These are phyloP conservation scores for Quadroppia sp. DNA, from an alignment of 2,888 invertebrate species.

Conservation along the genomic window DNA sequence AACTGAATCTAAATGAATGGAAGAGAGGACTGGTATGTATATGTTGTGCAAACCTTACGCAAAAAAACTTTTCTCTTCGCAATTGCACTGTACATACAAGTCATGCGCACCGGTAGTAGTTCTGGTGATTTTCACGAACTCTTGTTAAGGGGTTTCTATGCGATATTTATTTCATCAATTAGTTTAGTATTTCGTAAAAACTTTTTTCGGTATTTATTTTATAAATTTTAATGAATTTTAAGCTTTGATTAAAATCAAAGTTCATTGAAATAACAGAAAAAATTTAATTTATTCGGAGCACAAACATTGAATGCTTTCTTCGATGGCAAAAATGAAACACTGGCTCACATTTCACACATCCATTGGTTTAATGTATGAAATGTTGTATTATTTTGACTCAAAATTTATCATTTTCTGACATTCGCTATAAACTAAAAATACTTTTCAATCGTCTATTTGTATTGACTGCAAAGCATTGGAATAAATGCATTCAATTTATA, in stretches of 20 bases:
- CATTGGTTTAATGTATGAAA: neutral
- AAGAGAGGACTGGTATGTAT: conserved; percentile 5
- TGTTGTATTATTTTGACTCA: conserved; percentile 4
- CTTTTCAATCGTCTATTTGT: neutral
- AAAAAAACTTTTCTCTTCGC: neutral
- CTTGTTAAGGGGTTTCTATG: neutral
- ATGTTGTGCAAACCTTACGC: conserved; percentile 19
- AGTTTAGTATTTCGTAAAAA: too few relatives aligned
- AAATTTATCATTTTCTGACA: conserved; percentile 13
- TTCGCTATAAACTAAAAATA: neutral
- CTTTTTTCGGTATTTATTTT: neutral
- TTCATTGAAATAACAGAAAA: too few relatives aligned
- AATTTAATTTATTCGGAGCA: neutral
- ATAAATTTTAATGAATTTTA: neutral
- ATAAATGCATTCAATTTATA: conserved; percentile 11
- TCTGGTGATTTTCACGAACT: neutral
- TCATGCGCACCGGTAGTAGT: conserved; percentile 6
- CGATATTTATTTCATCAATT: neutral
- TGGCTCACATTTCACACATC: conserved; percentile 3
- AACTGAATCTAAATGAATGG: conserved; percentile 5
- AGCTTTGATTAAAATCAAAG: too few relatives aligned
- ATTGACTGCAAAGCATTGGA: neutral
- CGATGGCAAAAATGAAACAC: neutral
- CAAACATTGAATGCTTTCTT: neutral
- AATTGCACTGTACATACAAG: neutral